Evolutionary conservation across 2,888 invertebrate species (phyloP).

Genomic region (Morinoia aosen): DNA sequence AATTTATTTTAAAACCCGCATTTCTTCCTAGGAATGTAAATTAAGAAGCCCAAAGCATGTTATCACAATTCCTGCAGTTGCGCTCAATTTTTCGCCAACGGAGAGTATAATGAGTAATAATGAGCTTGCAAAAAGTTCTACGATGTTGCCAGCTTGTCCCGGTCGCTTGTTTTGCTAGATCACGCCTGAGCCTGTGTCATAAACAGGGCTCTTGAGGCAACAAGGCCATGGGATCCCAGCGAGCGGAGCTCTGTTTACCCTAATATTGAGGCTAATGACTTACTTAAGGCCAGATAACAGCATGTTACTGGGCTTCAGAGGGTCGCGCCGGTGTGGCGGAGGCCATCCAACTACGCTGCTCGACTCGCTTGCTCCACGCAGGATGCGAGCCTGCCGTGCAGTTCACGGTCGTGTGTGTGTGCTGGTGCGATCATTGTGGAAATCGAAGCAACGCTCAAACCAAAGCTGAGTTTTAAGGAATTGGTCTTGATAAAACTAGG

Average conservation of each 20-base stretch:
- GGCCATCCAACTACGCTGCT: background rate
- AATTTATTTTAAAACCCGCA: background rate
- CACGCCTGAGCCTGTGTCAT: conserved; percentile 6
- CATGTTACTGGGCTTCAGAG: conserved; percentile 4
- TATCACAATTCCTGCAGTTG: background rate
- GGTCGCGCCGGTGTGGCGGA: background rate
- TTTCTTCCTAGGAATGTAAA: background rate
- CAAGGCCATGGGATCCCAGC: background rate
- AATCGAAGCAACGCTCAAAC: too few relatives aligned
- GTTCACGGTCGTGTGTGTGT: too few relatives aligned
- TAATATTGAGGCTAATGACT: conserved; percentile 30
- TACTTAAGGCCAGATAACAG: conserved; percentile 37
- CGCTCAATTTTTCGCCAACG: background rate
- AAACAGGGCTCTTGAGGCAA: conserved; percentile 25
- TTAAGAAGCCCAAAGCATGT: background rate
- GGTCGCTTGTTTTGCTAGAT: background rate
- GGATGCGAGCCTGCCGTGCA: too few relatives aligned
- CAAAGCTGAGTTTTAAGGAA: too few relatives aligned
- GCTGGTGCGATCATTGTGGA: too few relatives aligned
- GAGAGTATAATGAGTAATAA: background rate
- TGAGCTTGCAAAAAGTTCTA: background rate
- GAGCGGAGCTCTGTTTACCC: conserved; percentile 42
- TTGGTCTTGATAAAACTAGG: too few relatives aligned
- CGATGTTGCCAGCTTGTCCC: background rate
- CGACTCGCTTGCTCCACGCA: too few relatives aligned